Evolutionary conservation across 2,113 vertebrate species (phyloP).

Genomic region (Accipiter cooperii): DNA sequence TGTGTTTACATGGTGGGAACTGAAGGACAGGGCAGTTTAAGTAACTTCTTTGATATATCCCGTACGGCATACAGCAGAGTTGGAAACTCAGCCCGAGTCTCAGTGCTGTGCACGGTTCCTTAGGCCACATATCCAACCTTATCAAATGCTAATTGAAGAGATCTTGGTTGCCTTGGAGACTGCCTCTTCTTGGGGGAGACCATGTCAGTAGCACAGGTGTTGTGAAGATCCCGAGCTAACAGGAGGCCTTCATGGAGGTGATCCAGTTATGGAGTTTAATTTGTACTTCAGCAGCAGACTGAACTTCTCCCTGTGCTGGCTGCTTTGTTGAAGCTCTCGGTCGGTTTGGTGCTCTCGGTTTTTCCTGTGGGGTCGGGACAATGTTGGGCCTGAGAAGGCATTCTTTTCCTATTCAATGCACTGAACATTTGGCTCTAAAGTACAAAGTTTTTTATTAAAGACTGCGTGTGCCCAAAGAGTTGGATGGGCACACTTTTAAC

Average conservation of each 20-base stretch:
- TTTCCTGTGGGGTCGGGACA: neutral
- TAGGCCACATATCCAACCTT: neutral
- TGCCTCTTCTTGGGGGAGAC: neutral
- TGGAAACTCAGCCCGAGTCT: neutral
- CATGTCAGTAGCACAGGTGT: neutral
- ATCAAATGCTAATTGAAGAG: neutral
- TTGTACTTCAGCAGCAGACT: neutral
- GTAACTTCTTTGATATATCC: neutral
- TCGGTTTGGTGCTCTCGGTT: neutral
- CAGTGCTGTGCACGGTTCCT: neutral
- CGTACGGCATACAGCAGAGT: fast-evolving
- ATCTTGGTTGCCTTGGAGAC: neutral
- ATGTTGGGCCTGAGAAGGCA: neutral
- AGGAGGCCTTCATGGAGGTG: neutral
- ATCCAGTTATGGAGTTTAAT: neutral
- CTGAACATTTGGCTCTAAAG: neutral
- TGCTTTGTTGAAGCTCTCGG: neutral
- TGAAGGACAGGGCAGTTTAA: neutral
- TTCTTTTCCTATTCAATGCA: neutral
- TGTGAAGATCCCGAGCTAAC: neutral
- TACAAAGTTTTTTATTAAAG: neutral
- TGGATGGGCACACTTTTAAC: slow-evolving; percentile 32
- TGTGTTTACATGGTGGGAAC: neutral
- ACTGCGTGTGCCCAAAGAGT: neutral
- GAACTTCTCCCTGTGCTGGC: neutral